These are phyloP conservation scores for Rhinichthys osculus DNA, from an alignment of 2,797 vertebrate species.

Conservation along the genomic window DNA sequence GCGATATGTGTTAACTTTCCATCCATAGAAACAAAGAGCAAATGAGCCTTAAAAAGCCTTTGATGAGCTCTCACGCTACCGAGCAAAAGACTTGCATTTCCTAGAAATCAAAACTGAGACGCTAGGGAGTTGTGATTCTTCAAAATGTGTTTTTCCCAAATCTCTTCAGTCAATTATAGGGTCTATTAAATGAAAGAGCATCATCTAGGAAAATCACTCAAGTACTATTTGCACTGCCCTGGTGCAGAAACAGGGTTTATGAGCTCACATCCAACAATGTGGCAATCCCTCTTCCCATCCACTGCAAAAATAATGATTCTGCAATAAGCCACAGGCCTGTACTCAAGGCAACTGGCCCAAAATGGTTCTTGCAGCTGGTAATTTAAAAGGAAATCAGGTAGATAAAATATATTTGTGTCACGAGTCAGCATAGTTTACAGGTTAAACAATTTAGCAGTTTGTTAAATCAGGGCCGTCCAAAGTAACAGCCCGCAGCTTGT, in stretches of 20 bases:
- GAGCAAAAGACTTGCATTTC: conserved; percentile 21
- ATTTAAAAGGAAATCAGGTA: conserved; percentile 9
- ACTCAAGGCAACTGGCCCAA: not conserved
- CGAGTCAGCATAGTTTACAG: not conserved
- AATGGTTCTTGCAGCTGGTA: not conserved
- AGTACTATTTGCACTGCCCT: not conserved
- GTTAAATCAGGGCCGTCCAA: not conserved
- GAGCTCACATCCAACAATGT: not conserved
- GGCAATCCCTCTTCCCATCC: not conserved
- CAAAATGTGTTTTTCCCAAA: conserved; percentile 6
- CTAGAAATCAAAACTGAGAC: conserved; percentile 15
- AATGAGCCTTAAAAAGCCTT: conserved; percentile 31
- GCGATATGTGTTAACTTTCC: conserved; percentile 47
- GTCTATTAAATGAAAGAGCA: not conserved
- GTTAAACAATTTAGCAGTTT: not conserved
- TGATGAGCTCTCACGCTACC: conserved; percentile 12
- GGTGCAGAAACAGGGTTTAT: not conserved
- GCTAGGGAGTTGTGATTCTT: not conserved
- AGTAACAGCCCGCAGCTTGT: not conserved
- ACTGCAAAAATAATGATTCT: conserved; percentile 14
- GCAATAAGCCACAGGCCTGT: not conserved
- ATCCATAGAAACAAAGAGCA: conserved; percentile 36
- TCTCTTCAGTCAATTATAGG: conserved; percentile 6
- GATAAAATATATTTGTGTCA: not conserved
- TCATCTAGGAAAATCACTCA: not conserved